These are phyloP conservation scores for Solenopsis fugax DNA, from an alignment of 1,140 invertebrate species.

Conservation along the genomic window DNA sequence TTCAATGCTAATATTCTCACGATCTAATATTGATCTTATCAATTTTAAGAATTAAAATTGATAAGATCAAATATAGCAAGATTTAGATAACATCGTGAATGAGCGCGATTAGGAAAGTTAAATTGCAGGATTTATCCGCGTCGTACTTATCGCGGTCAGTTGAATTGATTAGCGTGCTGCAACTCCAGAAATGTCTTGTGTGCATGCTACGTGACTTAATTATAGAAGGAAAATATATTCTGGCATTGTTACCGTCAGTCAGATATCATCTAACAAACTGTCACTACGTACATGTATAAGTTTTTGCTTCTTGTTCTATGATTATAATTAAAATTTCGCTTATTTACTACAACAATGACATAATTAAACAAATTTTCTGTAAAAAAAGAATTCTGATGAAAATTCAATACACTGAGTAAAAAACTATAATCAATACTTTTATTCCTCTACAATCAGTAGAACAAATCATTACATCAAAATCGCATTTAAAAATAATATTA, in stretches of 20 bases:
- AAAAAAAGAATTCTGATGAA: too few species aligned
- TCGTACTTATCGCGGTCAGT: slow-evolving; percentile 2
- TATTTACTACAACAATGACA: too few species aligned
- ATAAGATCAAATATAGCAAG: slow-evolving; percentile 11
- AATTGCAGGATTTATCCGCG: slow-evolving; percentile 26
- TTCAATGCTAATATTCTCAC: background rate
- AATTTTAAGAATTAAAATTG: slow-evolving; percentile 19
- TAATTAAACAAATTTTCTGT: too few species aligned
- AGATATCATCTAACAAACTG: slow-evolving; percentile 4
- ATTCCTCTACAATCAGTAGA: too few species aligned
- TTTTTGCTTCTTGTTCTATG: slow-evolving; percentile 14
- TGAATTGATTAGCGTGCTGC: slow-evolving; percentile 31
- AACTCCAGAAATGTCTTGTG: slow-evolving; percentile 47
- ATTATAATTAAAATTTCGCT: slow-evolving; percentile 37
- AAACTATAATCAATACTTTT: too few species aligned
- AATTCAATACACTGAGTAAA: too few species aligned
- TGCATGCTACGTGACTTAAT: slow-evolving; percentile 41
- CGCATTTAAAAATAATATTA: too few species aligned
- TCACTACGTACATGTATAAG: slow-evolving; percentile 2
- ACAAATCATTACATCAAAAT: too few species aligned
- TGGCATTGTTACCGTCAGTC: background rate
- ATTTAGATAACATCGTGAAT: slow-evolving; percentile 13
- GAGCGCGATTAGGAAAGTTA: slow-evolving; percentile 34
- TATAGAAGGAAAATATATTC: background rate
- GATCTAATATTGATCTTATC: background rate